These are phyloP conservation scores for Pseudonaja textilis DNA, from an alignment of 2,113 vertebrate genomes.

Conservation along the genomic window DNA sequence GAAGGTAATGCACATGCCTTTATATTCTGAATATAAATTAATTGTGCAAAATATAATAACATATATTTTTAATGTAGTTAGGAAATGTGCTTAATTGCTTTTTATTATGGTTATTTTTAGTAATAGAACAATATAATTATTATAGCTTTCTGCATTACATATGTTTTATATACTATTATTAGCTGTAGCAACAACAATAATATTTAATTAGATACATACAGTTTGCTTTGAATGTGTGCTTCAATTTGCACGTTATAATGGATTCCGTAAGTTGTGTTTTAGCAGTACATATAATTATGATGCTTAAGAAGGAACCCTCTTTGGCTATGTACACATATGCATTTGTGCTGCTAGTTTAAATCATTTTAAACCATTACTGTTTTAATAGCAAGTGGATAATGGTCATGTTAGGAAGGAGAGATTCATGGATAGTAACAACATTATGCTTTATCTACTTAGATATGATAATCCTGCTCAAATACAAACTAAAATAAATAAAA, in stretches of 20 bases:
- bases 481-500: neutral
- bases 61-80: conserved; percentile 17
- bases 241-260: neutral
- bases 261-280: neutral
- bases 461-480: neutral
- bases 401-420: neutral
- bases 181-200: conserved; percentile 18
- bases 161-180: conserved; percentile 28
- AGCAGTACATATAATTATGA: neutral
- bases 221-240: conserved; percentile 10
- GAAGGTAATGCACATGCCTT: conserved; percentile 76
- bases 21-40: conserved; percentile 4
- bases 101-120: neutral
- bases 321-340: neutral
- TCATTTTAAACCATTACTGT: neutral
- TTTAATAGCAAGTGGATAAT: neutral
- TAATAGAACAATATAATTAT: neutral
- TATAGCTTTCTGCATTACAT: neutral
- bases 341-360: neutral
- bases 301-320: neutral
- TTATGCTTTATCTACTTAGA: neutral
- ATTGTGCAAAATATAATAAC: neutral
- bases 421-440: neutral
- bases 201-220: conserved; percentile 17
- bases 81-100: neutral